Evolutionary conservation across 1,140 invertebrate species (phyloP), one percentile per base, ranked within the genome.

Genomic region (Heterodera carotae): DNA sequence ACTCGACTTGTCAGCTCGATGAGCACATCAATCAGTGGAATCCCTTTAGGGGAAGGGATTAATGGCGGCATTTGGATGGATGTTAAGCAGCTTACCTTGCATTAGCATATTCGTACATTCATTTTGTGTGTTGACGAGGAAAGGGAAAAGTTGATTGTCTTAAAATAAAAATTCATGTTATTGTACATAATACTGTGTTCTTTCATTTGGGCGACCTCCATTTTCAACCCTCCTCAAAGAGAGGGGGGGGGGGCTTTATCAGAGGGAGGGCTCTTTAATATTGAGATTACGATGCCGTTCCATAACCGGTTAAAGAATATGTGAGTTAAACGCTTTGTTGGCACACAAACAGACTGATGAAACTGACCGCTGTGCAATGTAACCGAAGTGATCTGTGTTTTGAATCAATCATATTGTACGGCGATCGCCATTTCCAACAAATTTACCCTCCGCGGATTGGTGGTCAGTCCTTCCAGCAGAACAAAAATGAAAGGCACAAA

Each of bases 21-120:
- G 8, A 66, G 27, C 10, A 66, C 62, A 22, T 66, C 62, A 10
- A 34, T 22, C 15, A 66, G 62, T 15, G 27, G 62, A 2, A 15
- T 66, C 12, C 62, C 62, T 66, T 31, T 31, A 1, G 75, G 29
- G 73, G 39, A 12, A 12, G 39, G 39, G 39, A 43, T 43, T 43
- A 43, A 2, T 8, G 6, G 39, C 6, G 39, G 39, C 6, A 43
- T 43, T 22, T 12, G 22, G 22, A 56, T 56, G 48, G 22, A 56
- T 18, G 2, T 15, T 43, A 31, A 1, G 25, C 3, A 77, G 73
- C 22, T 71, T 33, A 82, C 82, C 82, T 76, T 83, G 81, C 74
- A 83, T 56, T 15, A 83, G 59, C 34, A 82, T 76, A 77, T 83
- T 83, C 31, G 74, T 69, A n/a, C 79, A 69, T 34, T 83, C 81